phyloP scores from a whole-genome alignment of 2,888 invertebrate genomes.

The Perizoma affinitatum region DNA sequence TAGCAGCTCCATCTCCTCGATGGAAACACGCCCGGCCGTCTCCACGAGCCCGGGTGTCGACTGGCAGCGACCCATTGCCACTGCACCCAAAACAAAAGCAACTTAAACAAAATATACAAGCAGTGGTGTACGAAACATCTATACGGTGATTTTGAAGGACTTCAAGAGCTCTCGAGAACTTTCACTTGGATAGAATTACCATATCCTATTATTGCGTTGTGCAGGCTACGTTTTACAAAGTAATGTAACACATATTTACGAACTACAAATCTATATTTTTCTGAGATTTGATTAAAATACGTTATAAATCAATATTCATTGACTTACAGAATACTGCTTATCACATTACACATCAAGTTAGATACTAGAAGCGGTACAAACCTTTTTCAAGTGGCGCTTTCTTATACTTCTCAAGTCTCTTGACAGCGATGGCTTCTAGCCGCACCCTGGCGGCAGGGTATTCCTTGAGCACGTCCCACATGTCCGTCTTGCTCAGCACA shows the following conservation, averaged over 20 bases:
- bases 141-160: background rate
- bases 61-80: conserved; percentile 97
- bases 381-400: conserved; percentile 97
- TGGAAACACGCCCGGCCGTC: conserved; percentile 93
- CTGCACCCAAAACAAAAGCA: conserved; percentile 74
- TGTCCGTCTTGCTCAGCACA: conserved; percentile 99
- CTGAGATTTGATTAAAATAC: background rate
- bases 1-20: conserved; percentile 86
- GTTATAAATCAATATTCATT: background rate
- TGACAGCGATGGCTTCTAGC: conserved; percentile 98
- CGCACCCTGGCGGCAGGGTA: conserved; percentile 97
- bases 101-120: conserved; percentile 41
- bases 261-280: background rate
- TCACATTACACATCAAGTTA: conserved; percentile 3
- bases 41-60: conserved; percentile 98
- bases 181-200: conserved; percentile 23
- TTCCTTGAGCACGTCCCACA: conserved; percentile 99
- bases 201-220: conserved; percentile 1
- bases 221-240: conserved; percentile 13
- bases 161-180: conserved; percentile 13
- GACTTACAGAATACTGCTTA: background rate
- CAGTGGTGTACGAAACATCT: conserved; percentile 27
- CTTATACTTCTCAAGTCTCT: conserved; percentile 98
- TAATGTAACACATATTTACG: conserved; percentile 11
- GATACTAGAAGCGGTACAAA: conserved; percentile 69